A percentile compares a stretch with the other conserved stretches of the same genome.
phyloP scores from a whole-genome alignment of 2,888 invertebrate genomes.

The Synanthedon tipuliformis region DNA sequence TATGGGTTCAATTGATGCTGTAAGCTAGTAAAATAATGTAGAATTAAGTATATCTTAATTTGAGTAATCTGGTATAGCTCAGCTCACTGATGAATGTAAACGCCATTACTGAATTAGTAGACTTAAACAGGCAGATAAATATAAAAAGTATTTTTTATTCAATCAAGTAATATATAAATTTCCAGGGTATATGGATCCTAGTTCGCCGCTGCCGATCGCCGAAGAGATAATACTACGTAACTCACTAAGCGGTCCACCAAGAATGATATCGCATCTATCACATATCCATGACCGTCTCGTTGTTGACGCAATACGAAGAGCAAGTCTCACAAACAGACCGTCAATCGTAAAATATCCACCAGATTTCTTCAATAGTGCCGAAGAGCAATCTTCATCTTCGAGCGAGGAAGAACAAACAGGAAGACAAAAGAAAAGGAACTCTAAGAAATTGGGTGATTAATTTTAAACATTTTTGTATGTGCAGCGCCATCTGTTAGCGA shows the following conservation, averaged over 20 bases:
- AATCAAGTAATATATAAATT: conserved; percentile 5
- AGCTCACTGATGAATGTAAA: too few relatives aligned
- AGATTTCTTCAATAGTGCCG: conserved; percentile 45
- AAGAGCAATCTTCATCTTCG: conserved; percentile 44
- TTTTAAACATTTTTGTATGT: neutral
- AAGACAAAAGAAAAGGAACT: conserved; percentile 11
- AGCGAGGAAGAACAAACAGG: conserved; percentile 36
- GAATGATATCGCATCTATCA: conserved; percentile 31
- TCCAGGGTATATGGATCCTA: conserved; percentile 39
- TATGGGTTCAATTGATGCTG: too few relatives aligned
- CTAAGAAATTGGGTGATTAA: conserved; percentile 8
- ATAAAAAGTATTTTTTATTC: neutral
- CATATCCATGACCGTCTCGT: conserved; percentile 49
- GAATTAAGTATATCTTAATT: too few relatives aligned
- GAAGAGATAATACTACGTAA: conserved; percentile 29
- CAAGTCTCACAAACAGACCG: conserved; percentile 47
- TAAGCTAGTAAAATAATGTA: too few relatives aligned
- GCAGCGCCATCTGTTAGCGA: conserved; percentile 34
- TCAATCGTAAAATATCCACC: conserved; percentile 52
- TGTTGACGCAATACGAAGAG: conserved; percentile 49
- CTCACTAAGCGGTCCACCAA: conserved; percentile 23
- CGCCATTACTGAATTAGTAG: too few relatives aligned
- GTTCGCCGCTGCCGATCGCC: conserved; percentile 23
- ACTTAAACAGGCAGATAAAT: neutral
- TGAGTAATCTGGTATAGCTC: too few relatives aligned